These are phyloP conservation scores for Epsilonema sp. DNA, from an alignment of 2,888 invertebrate genomes.

Conservation along the genomic window DNA sequence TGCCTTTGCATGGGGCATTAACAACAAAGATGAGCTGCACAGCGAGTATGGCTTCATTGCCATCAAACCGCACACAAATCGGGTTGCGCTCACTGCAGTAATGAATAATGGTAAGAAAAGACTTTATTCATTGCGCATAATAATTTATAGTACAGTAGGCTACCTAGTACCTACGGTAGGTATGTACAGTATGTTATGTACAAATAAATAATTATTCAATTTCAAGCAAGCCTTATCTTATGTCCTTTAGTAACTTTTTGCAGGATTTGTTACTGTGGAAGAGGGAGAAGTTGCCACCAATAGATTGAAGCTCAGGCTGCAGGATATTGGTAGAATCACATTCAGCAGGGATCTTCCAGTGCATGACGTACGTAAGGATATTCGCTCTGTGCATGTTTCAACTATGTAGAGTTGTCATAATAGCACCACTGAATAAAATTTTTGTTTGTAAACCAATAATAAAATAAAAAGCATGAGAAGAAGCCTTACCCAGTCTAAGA, in stretches of 20 bases:
- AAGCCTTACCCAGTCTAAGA: no score
- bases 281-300: conserved; percentile 20
- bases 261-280: conserved; percentile 25
- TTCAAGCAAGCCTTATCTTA: no score
- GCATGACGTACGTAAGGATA: conserved; percentile 20
- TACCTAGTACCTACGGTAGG: no score
- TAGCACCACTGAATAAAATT: not conserved
- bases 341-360: conserved; percentile 28
- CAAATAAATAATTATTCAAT: no score
- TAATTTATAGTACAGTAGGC: no score
- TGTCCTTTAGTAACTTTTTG: no score
- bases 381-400: no score
- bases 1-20: conserved; percentile 27
- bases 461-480: no score
- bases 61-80: conserved; percentile 17
- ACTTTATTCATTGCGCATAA: no score
- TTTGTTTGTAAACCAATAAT: not conserved
- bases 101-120: conserved; percentile 27
- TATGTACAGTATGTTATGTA: no score
- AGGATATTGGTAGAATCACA: conserved; percentile 26
- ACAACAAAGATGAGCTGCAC: conserved; percentile 24
- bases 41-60: conserved; percentile 25
- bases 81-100: conserved; percentile 24
- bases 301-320: conserved; percentile 18
- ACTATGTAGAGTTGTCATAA: not conserved